Base-by-base conservation (phyloP, 1,140 invertebrate genomes). In the Papilio xuthus region DNA sequence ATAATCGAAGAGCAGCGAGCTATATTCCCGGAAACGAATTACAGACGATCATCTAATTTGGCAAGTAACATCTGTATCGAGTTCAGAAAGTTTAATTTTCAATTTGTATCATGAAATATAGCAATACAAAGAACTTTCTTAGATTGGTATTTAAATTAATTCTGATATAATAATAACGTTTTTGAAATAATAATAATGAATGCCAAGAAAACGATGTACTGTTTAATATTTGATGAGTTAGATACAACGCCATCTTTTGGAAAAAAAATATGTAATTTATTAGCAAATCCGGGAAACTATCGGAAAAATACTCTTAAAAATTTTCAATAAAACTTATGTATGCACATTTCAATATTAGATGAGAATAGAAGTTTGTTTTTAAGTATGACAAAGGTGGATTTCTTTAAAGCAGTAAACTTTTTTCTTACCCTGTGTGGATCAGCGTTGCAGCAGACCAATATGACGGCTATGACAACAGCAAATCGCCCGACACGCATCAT, bases 361-460 rank as follows among this genome's bases (percentile, higher is more conserved):
- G 32, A 6, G 32, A 7, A 37, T 37, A 37, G 44, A 47, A 18
- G 44, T 47, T 47, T 23, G 20, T 23, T 23, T 7, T 56, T 9
- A 56, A 8, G n/a, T 56, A 23, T 53, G 3, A 53, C 50, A 53
- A 6, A 56, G 8, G 18, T 56, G 18, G 4, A n/a, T n/a, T 3
- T n/a, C 7, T 4, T 53, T 20, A 53, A 53, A 53, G 3, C 47
- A 2, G 9, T 70, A 15, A 78, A 42, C 15, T 47, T 1, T 72
- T 20, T 74, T 47, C 73, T 77, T 84, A 92, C 90, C 89, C 88
- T 88, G 44, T 89, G 89, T 79, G 88, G 85, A 47, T 90, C 85
- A 23, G 89, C 90, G 56, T 78, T 88, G 82, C 90, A 92, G 83
- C 86, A 88, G 37, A 89, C 88, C 8, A 92, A 79, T 73, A 93